Evolutionary conservation across 2,888 invertebrate species (phyloP).

Genomic region (Lissonota sp.): DNA sequence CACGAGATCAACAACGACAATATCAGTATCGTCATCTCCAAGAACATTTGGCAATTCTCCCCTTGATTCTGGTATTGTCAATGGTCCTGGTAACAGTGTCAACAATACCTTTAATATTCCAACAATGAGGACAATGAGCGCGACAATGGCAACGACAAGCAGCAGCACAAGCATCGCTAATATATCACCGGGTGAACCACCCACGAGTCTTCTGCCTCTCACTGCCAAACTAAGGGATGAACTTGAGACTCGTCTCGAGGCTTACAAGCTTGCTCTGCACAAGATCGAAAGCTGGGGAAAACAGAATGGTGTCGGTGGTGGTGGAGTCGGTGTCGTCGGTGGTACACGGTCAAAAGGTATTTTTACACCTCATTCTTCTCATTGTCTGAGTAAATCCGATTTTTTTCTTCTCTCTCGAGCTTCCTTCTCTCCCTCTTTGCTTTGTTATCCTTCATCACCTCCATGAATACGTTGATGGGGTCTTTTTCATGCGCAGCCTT

Average conservation of each 20-base stretch:
- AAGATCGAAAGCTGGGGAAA: constrained; percentile 88
- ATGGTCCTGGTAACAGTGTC: background rate
- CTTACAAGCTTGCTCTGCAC: constrained; percentile 94
- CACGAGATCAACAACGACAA: background rate
- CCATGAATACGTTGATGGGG: background rate
- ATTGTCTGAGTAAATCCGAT: constrained; percentile 32
- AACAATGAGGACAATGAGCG: too few relatives aligned
- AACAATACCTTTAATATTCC: background rate
- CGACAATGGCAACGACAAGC: constrained; percentile 1
- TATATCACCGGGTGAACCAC: constrained; percentile 43
- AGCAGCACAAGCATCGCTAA: constrained; percentile 67
- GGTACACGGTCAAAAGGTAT: constrained; percentile 80
- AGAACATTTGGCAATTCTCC: constrained; percentile 40
- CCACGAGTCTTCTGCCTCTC: constrained; percentile 87
- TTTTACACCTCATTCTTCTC: constrained; percentile 51
- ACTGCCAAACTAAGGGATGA: constrained; percentile 93
- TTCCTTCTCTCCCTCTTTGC: background rate
- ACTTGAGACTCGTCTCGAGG: constrained; percentile 92
- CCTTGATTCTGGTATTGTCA: constrained; percentile 5
- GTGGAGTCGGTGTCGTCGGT: constrained; percentile 70
- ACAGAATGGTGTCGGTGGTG: constrained; percentile 81
- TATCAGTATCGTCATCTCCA: background rate
- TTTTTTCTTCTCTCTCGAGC: constrained; percentile 3
- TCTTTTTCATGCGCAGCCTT: background rate
- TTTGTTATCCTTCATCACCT: background rate